Evolutionary conservation across 1,140 invertebrate species (phyloP), one percentile per base, ranked within the genome.

Genomic region (Leptinotarsa texana): DNA sequence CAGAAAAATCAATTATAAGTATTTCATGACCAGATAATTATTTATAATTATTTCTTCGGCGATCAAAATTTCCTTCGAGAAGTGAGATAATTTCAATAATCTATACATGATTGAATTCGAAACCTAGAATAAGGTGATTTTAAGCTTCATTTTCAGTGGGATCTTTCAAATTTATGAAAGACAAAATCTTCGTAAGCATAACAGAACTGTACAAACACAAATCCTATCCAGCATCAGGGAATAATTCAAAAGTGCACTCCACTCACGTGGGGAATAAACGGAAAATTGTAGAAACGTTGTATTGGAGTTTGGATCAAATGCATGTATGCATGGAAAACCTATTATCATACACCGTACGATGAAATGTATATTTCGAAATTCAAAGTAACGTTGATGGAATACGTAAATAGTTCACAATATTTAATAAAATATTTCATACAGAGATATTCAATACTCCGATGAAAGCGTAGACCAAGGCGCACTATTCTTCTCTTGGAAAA

Each of bases 371-470:
- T 57, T 18, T 57, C n/a, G n/a, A 57, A 57, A 4, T 57, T 17
- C 51, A 57, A 42, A 42, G 33, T 42, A 11, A 42, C 33, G 11
- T 42, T 42, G 33, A 42, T 42, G 33, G 33, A 42, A 42, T 42
- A 42, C 33, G 8, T 42, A 42, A 42, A 42, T 42, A 42, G 33
- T 42, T 11, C 8, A 42, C 11, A 17, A 63, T 63, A 63, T 63
- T 11, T 18, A 63, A n/a, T 63, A 63, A 17, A 63, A 63, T 63
- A 63, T 18, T 63, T 18, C 61, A 63, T 18, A 63, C n/a, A 63
- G n/a, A 22, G 22, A 18, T 18, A n/a, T 63, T 18, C 22, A 18
- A 63, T 18, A 63, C 61, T 22, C 22, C 61, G 61, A 18, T 62
- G 61, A 15, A 62, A 62, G 21, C 21, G 61, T 18, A 62, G 21